Percentiles rank a stretch among this genome's conserved stretches.
Conservation (phyloP, 2,797 vertebrate species). For the Sorex maritimensis region DNA sequence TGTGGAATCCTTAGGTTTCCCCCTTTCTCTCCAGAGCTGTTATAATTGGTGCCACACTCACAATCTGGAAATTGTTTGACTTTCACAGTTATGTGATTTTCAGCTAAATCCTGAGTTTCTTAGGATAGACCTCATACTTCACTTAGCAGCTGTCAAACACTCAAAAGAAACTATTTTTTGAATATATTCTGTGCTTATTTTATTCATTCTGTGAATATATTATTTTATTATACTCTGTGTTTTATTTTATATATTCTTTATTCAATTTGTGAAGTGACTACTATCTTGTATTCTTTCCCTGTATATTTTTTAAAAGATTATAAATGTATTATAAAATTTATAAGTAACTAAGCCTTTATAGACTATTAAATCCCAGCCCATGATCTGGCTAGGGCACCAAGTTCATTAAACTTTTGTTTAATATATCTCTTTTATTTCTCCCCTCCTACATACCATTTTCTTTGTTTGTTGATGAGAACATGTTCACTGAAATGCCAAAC, state of each 20-base stretch:
- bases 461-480: conserved; percentile 28
- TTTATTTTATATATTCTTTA: conserved; percentile 4
- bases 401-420: background rate
- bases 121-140: background rate
- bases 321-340: background rate
- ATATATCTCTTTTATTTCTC: background rate
- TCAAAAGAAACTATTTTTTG: background rate
- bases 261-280: background rate
- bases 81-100: background rate
- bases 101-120: background rate
- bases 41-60: background rate
- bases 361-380: background rate
- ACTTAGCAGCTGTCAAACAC: background rate
- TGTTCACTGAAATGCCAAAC: conserved; percentile 22
- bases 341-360: background rate
- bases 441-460: background rate
- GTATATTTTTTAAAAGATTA: too few relatives aligned
- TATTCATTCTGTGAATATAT: too few relatives aligned
- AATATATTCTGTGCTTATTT: background rate
- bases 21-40: background rate
- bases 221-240: background rate
- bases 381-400: background rate
- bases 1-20: background rate
- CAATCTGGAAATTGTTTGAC: background rate
- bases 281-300: background rate